Percentiles rank a stretch among this genome's conserved stretches.
phyloP scores from a whole-genome alignment of 1,140 invertebrate genomes.

The Lucilia cuprina region DNA sequence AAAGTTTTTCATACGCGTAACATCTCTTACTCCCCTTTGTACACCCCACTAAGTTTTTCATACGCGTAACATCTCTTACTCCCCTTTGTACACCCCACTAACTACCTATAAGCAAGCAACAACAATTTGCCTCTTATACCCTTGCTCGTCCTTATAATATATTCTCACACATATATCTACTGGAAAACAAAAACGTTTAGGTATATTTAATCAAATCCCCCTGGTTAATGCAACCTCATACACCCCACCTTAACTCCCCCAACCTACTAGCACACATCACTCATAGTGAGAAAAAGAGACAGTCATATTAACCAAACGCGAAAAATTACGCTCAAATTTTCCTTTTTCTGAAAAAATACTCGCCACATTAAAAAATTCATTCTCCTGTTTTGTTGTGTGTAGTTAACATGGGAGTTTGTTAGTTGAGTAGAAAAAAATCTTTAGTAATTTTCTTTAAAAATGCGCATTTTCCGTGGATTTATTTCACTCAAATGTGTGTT shows the following conservation, averaged over 20 bases:
- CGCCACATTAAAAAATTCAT: neutral
- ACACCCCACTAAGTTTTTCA: neutral
- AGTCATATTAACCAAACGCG: neutral
- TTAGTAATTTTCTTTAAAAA: neutral
- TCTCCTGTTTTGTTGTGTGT: neutral
- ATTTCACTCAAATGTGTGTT: conserved; percentile 15
- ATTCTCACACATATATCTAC: neutral
- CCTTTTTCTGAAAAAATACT: neutral
- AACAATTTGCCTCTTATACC: neutral
- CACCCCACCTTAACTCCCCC: neutral
- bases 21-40: neutral
- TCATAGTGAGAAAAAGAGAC: conserved; percentile 1
- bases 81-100: neutral
- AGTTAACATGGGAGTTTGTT: neutral
- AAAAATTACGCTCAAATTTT: neutral
- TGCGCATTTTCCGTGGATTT: conserved; percentile 20
- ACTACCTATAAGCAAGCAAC: neutral
- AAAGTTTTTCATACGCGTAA: neutral
- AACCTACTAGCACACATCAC: neutral
- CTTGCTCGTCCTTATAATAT: neutral
- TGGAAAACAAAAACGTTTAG: neutral
- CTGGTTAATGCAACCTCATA: neutral
- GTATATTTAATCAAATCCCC: neutral
- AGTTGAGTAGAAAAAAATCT: neutral
- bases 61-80: neutral